phyloP scores from a whole-genome alignment of 2,113 vertebrate species.

The Labrus mixtus region DNA sequence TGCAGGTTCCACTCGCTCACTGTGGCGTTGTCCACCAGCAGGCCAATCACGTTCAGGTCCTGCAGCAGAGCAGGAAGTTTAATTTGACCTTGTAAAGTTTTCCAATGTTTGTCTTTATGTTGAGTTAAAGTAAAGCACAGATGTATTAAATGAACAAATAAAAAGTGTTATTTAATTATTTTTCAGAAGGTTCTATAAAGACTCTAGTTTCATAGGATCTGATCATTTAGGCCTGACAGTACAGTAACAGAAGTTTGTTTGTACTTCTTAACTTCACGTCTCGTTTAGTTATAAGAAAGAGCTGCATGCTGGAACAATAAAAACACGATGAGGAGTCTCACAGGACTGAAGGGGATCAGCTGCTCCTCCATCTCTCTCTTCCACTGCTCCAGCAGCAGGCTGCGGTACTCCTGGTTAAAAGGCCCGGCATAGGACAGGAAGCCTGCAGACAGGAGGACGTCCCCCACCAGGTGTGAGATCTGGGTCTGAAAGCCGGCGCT shows the following conservation, averaged over 20 bases:
- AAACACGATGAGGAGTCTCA: constrained; percentile 8
- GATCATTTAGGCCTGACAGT: too few relatives aligned
- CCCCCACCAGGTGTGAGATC: constrained; percentile 85
- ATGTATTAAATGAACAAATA: too few relatives aligned
- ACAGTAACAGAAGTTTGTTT: too few relatives aligned
- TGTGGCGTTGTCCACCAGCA: constrained; percentile 87
- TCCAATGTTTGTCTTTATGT: too few relatives aligned
- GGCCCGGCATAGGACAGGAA: constrained; percentile 90
- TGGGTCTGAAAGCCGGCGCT: constrained; percentile 86
- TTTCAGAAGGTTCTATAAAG: too few relatives aligned
- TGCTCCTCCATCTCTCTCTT: constrained; percentile 83
- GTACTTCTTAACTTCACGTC: too few relatives aligned
- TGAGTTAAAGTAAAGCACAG: too few relatives aligned
- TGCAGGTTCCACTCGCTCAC: constrained; percentile 89
- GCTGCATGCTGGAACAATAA: too few relatives aligned
- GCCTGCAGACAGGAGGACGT: constrained; percentile 87
- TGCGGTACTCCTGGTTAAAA: constrained; percentile 90
- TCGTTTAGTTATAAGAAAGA: too few relatives aligned
- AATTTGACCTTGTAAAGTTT: too few relatives aligned
- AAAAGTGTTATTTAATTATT: too few relatives aligned
- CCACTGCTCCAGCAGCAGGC: constrained; percentile 85
- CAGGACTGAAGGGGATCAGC: constrained; percentile 70
- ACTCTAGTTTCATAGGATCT: too few relatives aligned
- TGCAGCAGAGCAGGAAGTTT: constrained; percentile 39
- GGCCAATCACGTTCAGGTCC: constrained; percentile 85